phyloP scores from a whole-genome alignment of 1,140 invertebrate genomes.

The Drosophila rufa region DNA sequence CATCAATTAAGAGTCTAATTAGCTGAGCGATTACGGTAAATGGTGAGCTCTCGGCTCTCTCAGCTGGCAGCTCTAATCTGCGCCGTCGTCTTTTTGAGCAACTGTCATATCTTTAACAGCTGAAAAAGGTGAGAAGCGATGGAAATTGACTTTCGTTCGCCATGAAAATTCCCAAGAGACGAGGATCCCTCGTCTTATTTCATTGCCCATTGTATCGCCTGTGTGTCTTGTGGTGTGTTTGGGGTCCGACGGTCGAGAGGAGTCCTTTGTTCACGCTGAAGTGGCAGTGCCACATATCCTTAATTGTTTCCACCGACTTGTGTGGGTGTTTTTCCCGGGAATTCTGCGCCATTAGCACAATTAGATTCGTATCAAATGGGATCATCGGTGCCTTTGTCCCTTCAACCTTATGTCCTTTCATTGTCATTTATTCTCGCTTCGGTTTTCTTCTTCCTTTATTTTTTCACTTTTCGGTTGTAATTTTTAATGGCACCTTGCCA shows the following conservation, averaged over 20 bases:
- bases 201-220: constrained; percentile 5
- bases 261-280: constrained; percentile 54
- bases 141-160: constrained; percentile 33
- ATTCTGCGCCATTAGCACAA: constrained; percentile 82
- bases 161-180: constrained; percentile 12
- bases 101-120: constrained; percentile 45
- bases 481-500: constrained; percentile 84
- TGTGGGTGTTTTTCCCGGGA: constrained; percentile 60
- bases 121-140: constrained; percentile 33
- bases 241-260: constrained; percentile 22
- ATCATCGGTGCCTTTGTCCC: constrained; percentile 70
- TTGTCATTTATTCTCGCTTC: constrained; percentile 72
- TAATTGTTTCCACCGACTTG: constrained; percentile 56
- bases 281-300: constrained; percentile 43
- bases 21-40: constrained; percentile 49
- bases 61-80: constrained; percentile 42
- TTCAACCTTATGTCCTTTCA: constrained; percentile 61
- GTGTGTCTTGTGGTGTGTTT: constrained; percentile 42
- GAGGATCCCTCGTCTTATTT: constrained; percentile 14
- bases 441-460: constrained; percentile 28
- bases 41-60: constrained; percentile 7
- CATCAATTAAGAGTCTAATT: constrained; percentile 73
- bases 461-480: constrained; percentile 68
- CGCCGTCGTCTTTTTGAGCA: constrained; percentile 30
- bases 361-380: constrained; percentile 83